These are phyloP conservation scores for Scaptomyza graminum DNA, from an alignment of 1,140 invertebrate species.

Conservation along the genomic window DNA sequence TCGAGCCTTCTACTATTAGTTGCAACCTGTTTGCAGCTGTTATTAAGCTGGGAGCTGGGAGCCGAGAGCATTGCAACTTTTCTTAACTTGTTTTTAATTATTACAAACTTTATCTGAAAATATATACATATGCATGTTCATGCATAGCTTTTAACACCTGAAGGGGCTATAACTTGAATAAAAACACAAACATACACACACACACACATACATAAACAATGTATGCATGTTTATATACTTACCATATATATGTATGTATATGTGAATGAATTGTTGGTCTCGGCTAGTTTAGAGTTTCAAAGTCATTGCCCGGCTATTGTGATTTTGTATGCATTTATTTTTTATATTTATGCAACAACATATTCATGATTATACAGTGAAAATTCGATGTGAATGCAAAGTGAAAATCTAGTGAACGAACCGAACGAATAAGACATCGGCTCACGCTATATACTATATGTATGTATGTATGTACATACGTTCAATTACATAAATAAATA, in stretches of 20 bases:
- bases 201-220: background rate
- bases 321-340: conserved; percentile 38
- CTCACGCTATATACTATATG: conserved; percentile 44
- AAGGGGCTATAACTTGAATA: no score
- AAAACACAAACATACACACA: background rate
- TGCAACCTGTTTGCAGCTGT: no score
- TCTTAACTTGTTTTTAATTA: no score
- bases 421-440: background rate
- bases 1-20: no score
- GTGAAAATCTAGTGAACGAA: conserved; percentile 64
- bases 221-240: background rate
- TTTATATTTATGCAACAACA: conserved; percentile 24
- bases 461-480: conserved; percentile 43
- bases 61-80: no score
- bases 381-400: conserved; percentile 75
- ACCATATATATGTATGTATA: background rate
- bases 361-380: conserved; percentile 59
- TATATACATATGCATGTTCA: background rate
- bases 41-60: no score
- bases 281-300: conserved; percentile 28
- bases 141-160: background rate
- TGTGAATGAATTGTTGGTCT: conserved; percentile 14
- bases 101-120: no score
- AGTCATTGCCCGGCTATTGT: conserved; percentile 51
- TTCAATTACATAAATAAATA: conserved; percentile 4